These are phyloP conservation scores for Cherax quadricarinatus DNA, from an alignment of 1,140 invertebrate genomes.

Conservation along the genomic window DNA sequence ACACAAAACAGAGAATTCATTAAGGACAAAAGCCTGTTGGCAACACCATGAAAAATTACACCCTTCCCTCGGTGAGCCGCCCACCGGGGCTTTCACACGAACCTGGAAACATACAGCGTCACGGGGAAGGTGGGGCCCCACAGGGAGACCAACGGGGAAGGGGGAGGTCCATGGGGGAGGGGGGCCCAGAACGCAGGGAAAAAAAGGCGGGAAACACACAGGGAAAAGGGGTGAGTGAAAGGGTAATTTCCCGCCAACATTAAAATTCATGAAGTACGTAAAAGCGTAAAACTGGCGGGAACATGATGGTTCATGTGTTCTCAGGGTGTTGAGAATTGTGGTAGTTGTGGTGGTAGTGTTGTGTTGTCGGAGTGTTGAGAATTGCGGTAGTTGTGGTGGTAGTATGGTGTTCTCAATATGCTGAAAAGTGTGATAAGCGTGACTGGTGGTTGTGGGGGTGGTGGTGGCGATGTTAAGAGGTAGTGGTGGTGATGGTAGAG, in stretches of 20 bases:
- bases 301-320: background rate
- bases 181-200: background rate
- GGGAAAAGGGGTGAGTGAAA: background rate
- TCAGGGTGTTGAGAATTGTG: background rate
- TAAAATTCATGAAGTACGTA: constrained; percentile 39
- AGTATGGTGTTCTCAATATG: background rate
- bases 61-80: background rate
- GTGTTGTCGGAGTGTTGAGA: too few species aligned
- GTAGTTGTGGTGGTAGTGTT: background rate
- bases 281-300: constrained; percentile 33
- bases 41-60: too few species aligned
- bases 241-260: constrained; percentile 21
- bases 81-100: background rate
- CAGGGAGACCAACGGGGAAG: background rate
- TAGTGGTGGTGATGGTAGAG: too few species aligned
- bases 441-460: too few species aligned
- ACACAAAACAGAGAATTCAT: too few species aligned
- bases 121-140: background rate
- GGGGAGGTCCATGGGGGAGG: background rate
- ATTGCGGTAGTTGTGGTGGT: too few species aligned
- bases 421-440: too few species aligned
- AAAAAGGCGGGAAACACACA: background rate
- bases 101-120: background rate
- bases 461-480: too few species aligned
- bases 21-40: too few species aligned